These are phyloP conservation scores for Daktulosphaira vitifoliae DNA, from an alignment of 1,140 invertebrate genomes.

Conservation along the genomic window DNA sequence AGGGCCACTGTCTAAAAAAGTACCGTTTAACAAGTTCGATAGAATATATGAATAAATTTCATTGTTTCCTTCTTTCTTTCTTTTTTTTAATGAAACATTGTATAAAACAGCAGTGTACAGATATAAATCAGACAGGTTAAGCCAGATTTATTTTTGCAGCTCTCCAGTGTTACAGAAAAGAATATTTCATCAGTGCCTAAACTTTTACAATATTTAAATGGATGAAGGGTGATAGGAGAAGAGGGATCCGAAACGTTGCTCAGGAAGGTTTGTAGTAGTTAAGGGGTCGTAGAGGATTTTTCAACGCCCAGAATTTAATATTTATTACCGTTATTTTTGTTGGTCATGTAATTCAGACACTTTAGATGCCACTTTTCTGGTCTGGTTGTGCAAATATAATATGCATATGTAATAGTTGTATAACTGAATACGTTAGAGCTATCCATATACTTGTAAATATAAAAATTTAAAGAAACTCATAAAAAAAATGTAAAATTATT, in stretches of 20 bases:
- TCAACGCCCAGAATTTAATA: conserved; percentile 21
- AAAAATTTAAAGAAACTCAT: no score
- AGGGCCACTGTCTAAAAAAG: no score
- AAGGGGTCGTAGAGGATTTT: background rate
- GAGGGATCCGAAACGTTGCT: background rate
- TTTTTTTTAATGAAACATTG: background rate
- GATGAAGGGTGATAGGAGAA: background rate
- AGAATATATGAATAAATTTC: background rate
- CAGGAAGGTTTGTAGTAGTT: no score
- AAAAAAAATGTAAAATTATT: no score
- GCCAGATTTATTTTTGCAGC: conserved; percentile 29
- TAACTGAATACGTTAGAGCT: no score
- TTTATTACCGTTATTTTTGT: conserved; percentile 30
- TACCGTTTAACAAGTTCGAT: conserved; percentile 1
- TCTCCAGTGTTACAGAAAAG: conserved; percentile 11
- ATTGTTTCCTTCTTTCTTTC: background rate
- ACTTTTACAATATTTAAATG: conserved; percentile 33
- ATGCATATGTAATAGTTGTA: no score
- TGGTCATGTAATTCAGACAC: conserved; percentile 17
- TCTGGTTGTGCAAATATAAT: no score
- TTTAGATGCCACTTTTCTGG: background rate
- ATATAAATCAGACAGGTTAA: conserved; percentile 20
- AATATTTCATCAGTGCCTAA: conserved; percentile 27
- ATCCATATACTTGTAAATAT: no score
- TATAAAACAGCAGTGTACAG: background rate